Evolutionary conservation across 2,888 invertebrate genomes (phyloP), one percentile per base, ranked within the genome.

Genomic region (Trypoxylon attenuatum): DNA sequence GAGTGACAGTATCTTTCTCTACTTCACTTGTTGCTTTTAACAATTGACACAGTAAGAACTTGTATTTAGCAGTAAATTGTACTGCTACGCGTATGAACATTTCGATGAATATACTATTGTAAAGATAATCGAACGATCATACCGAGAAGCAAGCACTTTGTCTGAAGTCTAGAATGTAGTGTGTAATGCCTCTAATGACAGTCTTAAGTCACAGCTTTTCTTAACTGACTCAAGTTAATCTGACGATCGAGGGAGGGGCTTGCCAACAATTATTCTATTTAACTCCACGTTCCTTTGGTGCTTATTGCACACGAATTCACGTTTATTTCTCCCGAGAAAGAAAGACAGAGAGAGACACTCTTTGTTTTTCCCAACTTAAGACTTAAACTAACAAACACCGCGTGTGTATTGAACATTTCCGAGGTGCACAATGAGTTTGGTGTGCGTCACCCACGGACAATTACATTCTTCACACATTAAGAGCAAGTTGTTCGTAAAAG

Each of bases 171-270:
- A 50, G 29, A 2, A 46, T 5, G 5, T 23, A 29, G 10, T 19
- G 50, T 46, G n/a, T 33, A 33, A 33, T 33, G 33, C 10, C n/a
- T 33, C 33, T 33, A 10, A 33, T 33, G 41, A 68, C 52, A 50
- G 45, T 39, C n/a, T 19, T 15, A 46, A 22, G 2, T 49, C 13
- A 60, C 41, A 50, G 50, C 49, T 54, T 39, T 61, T 66, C 53
- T 57, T 66, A 49, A 58, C 41, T 63, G 25, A 51, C 43, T 33
- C n/a, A n/a, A 38, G 45, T 47, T 43, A 25, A 43, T 58, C 52
- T 58, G 52, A 67, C 22, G 29, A 2, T 15, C 3, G 15, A 15
- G 8, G 25, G 47, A 46, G 46, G 60, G 50, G 19, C 19, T 5
- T n/a, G n/a, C n/a, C n/a, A n/a, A n/a, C n/a, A n/a, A n/a, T n/a